A percentile compares a stretch with the other conserved stretches of the same genome.
Evolutionary conservation across 2,888 invertebrate species (phyloP).

Genomic region (Hedya salicella): DNA sequence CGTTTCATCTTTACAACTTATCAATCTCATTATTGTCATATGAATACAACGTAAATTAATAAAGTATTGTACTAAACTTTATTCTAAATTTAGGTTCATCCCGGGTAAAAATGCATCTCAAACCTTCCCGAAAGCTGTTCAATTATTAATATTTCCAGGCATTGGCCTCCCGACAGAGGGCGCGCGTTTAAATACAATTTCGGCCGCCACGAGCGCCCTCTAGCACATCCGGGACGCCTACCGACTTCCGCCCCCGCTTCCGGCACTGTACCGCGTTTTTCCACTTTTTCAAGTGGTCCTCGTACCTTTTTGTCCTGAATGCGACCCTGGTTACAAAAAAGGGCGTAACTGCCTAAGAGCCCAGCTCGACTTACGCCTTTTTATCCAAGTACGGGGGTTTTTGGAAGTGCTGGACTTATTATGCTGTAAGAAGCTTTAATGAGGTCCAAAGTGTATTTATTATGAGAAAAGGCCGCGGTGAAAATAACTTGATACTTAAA

Average conservation of each 20-base stretch:
- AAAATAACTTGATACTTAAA: conserved; percentile 39
- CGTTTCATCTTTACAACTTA: too few relatives aligned
- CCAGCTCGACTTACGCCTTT: conserved; percentile 5
- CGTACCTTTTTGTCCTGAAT: conserved; percentile 68
- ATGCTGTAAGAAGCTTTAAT: conserved; percentile 40
- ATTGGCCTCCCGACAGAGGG: conserved; percentile 56
- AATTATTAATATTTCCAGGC: conserved; percentile 40
- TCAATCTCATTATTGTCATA: too few relatives aligned
- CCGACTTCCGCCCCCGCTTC: conserved; percentile 79
- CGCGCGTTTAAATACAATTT: conserved; percentile 77
- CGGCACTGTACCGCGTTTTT: conserved; percentile 75
- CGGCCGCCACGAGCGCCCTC: conserved; percentile 72
- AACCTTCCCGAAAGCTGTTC: conserved; percentile 30
- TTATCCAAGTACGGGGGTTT: conserved; percentile 17
- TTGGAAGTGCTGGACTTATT: conserved; percentile 42
- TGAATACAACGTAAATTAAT: too few relatives aligned
- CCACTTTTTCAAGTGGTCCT: conserved; percentile 73
- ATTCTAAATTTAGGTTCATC: background rate
- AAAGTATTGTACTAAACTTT: too few relatives aligned
- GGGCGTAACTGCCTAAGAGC: background rate
- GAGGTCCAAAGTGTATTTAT: conserved; percentile 33
- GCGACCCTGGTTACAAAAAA: conserved; percentile 2
- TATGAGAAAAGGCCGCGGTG: conserved; percentile 33
- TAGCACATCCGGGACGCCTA: conserved; percentile 80
- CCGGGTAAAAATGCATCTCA: conserved; percentile 16